phyloP scores from a whole-genome alignment of 2,113 vertebrate species.

The Datnioides undecimradiatus region DNA sequence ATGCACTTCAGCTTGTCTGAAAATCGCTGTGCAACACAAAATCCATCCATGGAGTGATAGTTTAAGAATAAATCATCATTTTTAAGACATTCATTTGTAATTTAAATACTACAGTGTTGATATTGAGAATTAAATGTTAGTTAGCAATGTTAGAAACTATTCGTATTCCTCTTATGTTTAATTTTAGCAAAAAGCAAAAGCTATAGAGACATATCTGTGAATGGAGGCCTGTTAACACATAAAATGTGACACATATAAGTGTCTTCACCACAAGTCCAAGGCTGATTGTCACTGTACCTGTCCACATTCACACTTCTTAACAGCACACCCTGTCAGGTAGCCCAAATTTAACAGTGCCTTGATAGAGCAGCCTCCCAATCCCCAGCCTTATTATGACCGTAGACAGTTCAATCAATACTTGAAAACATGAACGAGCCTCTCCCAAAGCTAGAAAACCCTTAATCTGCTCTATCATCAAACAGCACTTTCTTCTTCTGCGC shows the following conservation, averaged over 20 bases:
- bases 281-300: neutral
- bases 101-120: neutral
- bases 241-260: neutral
- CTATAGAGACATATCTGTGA: neutral
- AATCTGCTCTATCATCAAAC: constrained; percentile 28
- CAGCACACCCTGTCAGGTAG: neutral
- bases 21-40: neutral
- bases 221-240: neutral
- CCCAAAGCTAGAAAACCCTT: constrained; percentile 15
- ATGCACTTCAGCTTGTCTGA: neutral
- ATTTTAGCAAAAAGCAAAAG: neutral
- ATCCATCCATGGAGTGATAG: neutral
- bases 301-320: constrained; percentile 18
- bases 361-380: neutral
- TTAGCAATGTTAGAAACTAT: neutral
- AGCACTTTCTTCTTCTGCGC: constrained; percentile 39
- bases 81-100: neutral
- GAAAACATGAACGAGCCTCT: constrained; percentile 42
- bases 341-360: neutral
- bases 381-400: neutral
- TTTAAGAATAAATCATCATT: neutral
- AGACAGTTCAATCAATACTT: constrained; percentile 49
- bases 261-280: neutral
- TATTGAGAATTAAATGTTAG: neutral
- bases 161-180: neutral